phyloP scores from a whole-genome alignment of 2,797 vertebrate species.

The Microchirus variegatus region DNA sequence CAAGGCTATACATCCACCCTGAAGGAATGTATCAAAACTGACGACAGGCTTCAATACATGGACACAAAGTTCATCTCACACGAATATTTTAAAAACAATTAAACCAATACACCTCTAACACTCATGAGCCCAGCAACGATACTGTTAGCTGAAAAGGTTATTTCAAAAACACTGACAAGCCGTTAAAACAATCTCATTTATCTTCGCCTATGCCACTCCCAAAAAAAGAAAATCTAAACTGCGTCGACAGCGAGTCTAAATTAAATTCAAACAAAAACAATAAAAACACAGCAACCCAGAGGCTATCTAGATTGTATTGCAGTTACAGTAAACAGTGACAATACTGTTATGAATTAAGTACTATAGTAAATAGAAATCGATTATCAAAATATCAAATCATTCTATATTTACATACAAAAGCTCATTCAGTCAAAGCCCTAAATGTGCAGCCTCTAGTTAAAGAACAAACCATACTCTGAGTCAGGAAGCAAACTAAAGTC shows the following conservation, averaged over 20 bases:
- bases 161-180: constrained; percentile 92
- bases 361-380: constrained; percentile 89
- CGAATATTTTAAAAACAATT: constrained; percentile 87
- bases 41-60: constrained; percentile 85
- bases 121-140: constrained; percentile 88
- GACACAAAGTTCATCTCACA: constrained; percentile 82
- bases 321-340: constrained; percentile 93
- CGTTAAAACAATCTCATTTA: constrained; percentile 73
- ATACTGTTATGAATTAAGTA: constrained; percentile 89
- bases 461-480: constrained; percentile 61
- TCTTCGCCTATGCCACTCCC: constrained; percentile 87
- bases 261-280: constrained; percentile 74
- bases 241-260: constrained; percentile 72
- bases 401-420: constrained; percentile 88
- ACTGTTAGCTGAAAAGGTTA: constrained; percentile 70
- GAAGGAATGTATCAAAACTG: constrained; percentile 99
- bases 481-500: constrained; percentile 62
- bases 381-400: constrained; percentile 91
- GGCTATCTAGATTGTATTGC: constrained; percentile 92
- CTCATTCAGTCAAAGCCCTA: constrained; percentile 84
- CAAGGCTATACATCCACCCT: constrained; percentile 84
- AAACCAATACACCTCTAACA: constrained; percentile 88
- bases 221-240: constrained; percentile 79
- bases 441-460: constrained; percentile 80
- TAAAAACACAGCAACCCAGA: constrained; percentile 86